Conservation (phyloP, 92 coral and sea anemone genomes). For the Bergia puertoricense region DNA sequence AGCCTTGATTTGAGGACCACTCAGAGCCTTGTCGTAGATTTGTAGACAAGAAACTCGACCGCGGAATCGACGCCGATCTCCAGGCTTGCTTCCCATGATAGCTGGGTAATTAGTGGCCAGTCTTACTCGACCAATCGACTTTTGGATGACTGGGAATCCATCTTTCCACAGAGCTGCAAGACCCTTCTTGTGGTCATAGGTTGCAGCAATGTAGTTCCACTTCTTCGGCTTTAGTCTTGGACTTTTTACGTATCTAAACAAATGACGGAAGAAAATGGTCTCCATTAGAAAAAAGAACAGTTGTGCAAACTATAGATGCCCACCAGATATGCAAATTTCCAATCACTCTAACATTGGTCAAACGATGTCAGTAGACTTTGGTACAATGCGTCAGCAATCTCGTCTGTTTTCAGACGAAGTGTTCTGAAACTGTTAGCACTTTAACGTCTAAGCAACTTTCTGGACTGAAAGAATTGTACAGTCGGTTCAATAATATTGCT, state of each 20-base stretch:
- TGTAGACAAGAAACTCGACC: slow-evolving; percentile 76
- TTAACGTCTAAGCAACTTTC: not conserved
- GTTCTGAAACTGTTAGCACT: not conserved
- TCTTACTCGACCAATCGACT: slow-evolving; percentile 60
- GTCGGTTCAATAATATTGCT: not conserved
- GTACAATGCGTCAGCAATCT: not conserved
- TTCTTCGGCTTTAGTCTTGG: slow-evolving; percentile 53
- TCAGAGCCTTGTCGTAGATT: slow-evolving; percentile 68
- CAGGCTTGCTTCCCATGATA: slow-evolving; percentile 75
- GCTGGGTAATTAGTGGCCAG: slow-evolving; percentile 78
- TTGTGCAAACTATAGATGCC: not conserved
- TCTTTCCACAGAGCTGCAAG: slow-evolving; percentile 63
- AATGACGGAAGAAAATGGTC: not conserved
- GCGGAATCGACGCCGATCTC: slow-evolving; percentile 66
- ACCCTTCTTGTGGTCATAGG: slow-evolving; percentile 59
- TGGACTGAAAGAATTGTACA: not conserved
- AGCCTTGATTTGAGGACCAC: slow-evolving; percentile 69
- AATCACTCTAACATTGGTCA: not conserved
- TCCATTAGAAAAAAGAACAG: not conserved
- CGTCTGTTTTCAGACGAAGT: not conserved
- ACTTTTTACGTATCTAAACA: slow-evolving; percentile 37
- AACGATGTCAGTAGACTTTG: not conserved
- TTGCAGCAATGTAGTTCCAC: slow-evolving; percentile 72
- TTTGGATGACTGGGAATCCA: slow-evolving; percentile 69
- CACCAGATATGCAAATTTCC: not conserved